These are phyloP conservation scores for Regulus satrapa DNA, from an alignment of 2,113 vertebrate species.

Conservation along the genomic window DNA sequence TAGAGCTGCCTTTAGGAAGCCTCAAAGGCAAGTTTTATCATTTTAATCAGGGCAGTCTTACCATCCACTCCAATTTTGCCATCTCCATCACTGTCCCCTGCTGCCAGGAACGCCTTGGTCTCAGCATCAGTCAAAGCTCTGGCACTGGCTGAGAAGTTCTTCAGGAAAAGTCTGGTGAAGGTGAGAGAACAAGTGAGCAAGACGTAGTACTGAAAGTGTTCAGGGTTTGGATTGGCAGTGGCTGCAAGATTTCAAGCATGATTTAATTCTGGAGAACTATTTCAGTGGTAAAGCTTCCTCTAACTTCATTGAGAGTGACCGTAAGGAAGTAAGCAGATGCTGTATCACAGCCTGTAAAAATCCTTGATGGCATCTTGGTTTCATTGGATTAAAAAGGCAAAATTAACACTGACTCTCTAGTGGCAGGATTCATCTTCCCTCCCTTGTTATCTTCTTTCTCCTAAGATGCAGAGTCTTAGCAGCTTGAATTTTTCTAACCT, in stretches of 20 bases:
- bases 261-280: neutral
- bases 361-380: neutral
- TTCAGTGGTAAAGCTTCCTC: neutral
- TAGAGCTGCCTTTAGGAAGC: neutral
- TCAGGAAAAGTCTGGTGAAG: conserved; percentile 74
- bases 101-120: conserved; percentile 73
- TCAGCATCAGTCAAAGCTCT: conserved; percentile 74
- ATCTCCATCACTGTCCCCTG: conserved; percentile 78
- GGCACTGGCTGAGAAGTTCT: conserved; percentile 75
- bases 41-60: conserved; percentile 17
- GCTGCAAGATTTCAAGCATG: neutral
- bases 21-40: neutral
- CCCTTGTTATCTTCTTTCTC: neutral
- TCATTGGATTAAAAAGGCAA: neutral
- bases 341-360: neutral
- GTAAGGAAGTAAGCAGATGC: neutral
- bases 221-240: neutral
- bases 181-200: neutral
- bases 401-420: neutral
- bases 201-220: neutral
- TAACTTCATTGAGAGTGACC: neutral
- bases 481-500: neutral
- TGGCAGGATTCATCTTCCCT: neutral
- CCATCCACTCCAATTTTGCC: conserved; percentile 81
- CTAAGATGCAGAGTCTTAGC: neutral